Conservation (phyloP, 2,888 invertebrate genomes). For the Oscheius sp. region DNA sequence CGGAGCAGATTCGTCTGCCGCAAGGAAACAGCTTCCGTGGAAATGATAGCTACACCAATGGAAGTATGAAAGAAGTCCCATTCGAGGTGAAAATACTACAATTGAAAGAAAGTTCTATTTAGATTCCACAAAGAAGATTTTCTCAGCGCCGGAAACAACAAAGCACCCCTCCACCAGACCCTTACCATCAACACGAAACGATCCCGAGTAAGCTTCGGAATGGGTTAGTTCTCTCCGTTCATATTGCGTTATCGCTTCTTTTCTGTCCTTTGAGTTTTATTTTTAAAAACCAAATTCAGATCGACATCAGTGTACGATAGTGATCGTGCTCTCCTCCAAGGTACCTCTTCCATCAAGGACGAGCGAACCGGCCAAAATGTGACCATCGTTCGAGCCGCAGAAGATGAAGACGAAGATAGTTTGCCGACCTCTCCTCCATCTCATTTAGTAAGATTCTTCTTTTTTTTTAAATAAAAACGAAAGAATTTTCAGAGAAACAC, state of each 20-base stretch:
- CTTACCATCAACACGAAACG: background rate
- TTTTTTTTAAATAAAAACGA: background rate
- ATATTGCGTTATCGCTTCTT: background rate
- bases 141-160: constrained; percentile 11
- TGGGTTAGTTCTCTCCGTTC: constrained; percentile 13
- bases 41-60: background rate
- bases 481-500: constrained; percentile 3
- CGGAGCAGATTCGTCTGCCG: constrained; percentile 17
- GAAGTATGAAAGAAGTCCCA: constrained; percentile 2
- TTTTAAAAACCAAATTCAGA: background rate
- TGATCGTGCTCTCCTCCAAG: constrained; percentile 25
- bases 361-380: constrained; percentile 27
- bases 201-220: constrained; percentile 27
- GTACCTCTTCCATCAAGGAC: constrained; percentile 28
- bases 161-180: constrained; percentile 18
- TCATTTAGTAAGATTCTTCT: background rate
- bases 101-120: background rate
- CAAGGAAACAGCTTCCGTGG: constrained; percentile 22
- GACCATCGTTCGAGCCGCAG: constrained; percentile 25
- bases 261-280: background rate
- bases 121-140: constrained; percentile 17
- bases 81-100: constrained; percentile 16
- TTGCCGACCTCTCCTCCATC: background rate
- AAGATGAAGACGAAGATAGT: constrained; percentile 22
- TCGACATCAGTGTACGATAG: constrained; percentile 21